Evolutionary conservation across 2,888 invertebrate species (phyloP).

Genomic region (Phyllotreta cruciferae): DNA sequence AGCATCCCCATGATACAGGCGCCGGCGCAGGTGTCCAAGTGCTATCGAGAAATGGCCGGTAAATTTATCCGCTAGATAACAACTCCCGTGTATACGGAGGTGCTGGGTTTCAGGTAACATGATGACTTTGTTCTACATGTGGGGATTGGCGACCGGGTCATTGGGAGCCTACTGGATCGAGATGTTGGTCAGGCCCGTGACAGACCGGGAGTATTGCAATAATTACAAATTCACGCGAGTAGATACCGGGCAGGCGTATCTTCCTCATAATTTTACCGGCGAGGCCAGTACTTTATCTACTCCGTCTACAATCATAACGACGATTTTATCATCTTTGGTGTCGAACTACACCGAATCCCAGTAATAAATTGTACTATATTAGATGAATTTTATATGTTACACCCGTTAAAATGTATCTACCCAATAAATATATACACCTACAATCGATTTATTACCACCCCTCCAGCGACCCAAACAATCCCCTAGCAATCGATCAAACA

Average conservation of each 20-base stretch:
- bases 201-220: conserved; percentile 48
- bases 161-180: conserved; percentile 80
- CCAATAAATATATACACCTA: not conserved
- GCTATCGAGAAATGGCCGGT: conserved; percentile 88
- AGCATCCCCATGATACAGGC: conserved; percentile 94
- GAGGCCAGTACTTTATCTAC: conserved; percentile 1
- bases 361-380: conserved; percentile 29
- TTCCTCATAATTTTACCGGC: not conserved
- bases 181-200: conserved; percentile 56
- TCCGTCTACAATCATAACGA: conserved; percentile 34
- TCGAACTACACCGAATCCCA: conserved; percentile 34
- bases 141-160: conserved; percentile 85
- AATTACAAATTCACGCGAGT: conserved; percentile 29
- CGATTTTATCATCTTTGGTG: conserved; percentile 36
- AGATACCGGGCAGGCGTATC: conserved; percentile 3
- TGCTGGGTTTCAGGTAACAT: conserved; percentile 80
- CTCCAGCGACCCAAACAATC: not conserved
- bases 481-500: conserved; percentile 18
- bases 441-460: not conserved
- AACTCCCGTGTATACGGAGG: too few relatives aligned
- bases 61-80: conserved; percentile 31
- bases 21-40: conserved; percentile 83
- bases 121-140: conserved; percentile 91
- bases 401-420: not conserved
- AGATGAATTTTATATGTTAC: conserved; percentile 4